Evolutionary conservation across 2,113 vertebrate genomes (phyloP).

Genomic region (Chroicocephalus ridibundus): DNA sequence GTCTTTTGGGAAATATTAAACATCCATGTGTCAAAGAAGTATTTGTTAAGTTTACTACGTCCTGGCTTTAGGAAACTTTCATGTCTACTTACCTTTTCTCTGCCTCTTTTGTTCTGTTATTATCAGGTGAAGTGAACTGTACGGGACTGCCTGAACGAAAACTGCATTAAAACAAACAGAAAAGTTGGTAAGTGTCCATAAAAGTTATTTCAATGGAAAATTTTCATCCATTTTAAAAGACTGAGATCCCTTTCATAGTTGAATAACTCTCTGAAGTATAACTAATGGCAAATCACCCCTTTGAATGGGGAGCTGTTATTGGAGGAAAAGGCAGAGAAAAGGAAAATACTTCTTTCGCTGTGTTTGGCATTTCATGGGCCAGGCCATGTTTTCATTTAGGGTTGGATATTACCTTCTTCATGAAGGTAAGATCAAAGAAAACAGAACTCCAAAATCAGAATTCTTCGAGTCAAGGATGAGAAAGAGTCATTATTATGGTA

Average conservation of each 20-base stretch:
- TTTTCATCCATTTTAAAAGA: neutral
- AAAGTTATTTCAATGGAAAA: conserved; percentile 7
- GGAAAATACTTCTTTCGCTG: conserved; percentile 21
- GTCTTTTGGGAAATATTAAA: neutral
- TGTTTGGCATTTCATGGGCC: neutral
- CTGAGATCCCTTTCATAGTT: neutral
- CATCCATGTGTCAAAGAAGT: neutral
- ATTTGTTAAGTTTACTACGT: neutral
- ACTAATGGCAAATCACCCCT: neutral
- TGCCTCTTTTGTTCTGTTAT: neutral
- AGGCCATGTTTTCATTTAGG: neutral
- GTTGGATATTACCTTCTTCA: neutral
- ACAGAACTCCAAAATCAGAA: neutral
- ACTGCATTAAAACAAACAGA: conserved; percentile 1
- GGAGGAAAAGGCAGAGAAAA: conserved; percentile 18
- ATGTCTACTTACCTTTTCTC: neutral
- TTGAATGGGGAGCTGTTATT: neutral
- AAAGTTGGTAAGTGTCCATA: neutral
- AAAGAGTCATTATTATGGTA: neutral
- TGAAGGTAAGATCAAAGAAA: neutral
- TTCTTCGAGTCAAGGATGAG: neutral
- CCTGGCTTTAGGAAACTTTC: neutral
- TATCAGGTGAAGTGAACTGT: neutral
- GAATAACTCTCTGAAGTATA: neutral
- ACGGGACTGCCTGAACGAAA: neutral